phyloP scores from a whole-genome alignment of 2,797 vertebrate species.

The Coreius guichenoti region DNA sequence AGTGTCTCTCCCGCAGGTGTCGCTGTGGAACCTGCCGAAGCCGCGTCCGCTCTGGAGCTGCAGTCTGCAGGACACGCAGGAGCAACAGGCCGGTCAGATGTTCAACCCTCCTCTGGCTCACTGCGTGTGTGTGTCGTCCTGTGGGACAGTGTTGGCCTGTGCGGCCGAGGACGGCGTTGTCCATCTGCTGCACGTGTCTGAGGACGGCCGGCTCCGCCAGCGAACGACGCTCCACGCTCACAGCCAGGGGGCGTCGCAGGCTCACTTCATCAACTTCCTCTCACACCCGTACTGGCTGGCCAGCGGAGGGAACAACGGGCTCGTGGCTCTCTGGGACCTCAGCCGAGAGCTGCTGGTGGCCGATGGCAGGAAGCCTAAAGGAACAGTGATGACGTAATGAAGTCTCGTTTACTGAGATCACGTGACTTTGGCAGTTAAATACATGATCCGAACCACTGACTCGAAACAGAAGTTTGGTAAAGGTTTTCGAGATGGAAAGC shows the following conservation, averaged over 20 bases:
- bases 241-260: slow-evolving; percentile 88
- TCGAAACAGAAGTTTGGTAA: too few species aligned
- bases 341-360: slow-evolving; percentile 71
- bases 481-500: too few species aligned
- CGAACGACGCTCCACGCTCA: slow-evolving; percentile 85
- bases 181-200: slow-evolving; percentile 85
- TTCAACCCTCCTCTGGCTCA: slow-evolving; percentile 94
- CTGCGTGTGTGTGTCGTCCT: slow-evolving; percentile 86
- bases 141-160: slow-evolving; percentile 88
- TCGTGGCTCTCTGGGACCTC: slow-evolving; percentile 89
- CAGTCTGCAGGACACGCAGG: slow-evolving; percentile 86
- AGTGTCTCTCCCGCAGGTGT: slow-evolving; percentile 77
- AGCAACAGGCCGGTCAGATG: slow-evolving; percentile 82
- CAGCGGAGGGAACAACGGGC: slow-evolving; percentile 91
- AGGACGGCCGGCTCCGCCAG: slow-evolving; percentile 83
- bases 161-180: slow-evolving; percentile 92
- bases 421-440: slow-evolving; percentile 49
- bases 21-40: slow-evolving; percentile 95
- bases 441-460: too few species aligned
- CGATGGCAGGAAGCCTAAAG: slow-evolving; percentile 74
- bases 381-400: too few species aligned
- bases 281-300: slow-evolving; percentile 85
- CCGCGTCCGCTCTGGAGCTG: slow-evolving; percentile 88
- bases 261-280: slow-evolving; percentile 84
- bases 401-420: too few species aligned